A percentile compares a stretch with the other conserved stretches of the same genome.
Evolutionary conservation across 2,797 vertebrate species (phyloP).

Genomic region (Potorous gilbertii): DNA sequence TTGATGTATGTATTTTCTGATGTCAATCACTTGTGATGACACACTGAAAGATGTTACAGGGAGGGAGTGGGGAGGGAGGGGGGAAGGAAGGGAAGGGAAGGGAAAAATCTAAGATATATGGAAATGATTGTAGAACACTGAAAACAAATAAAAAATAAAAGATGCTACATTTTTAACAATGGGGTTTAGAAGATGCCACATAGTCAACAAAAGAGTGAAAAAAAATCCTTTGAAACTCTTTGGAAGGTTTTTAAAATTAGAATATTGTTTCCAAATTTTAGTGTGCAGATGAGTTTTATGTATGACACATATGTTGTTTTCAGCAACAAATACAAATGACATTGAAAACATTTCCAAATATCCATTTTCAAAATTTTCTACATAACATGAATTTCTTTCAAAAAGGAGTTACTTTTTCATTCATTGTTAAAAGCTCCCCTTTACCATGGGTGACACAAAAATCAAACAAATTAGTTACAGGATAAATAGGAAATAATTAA

Average conservation of each 20-base stretch:
- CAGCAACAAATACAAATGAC: not conserved
- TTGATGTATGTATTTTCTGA: not conserved
- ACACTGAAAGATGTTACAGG: not conserved
- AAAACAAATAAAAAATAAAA: not conserved
- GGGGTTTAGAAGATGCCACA: not conserved
- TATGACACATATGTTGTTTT: not conserved
- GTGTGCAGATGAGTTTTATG: not conserved
- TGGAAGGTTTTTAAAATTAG: not conserved
- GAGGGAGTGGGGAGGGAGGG: no score
- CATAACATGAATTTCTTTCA: not conserved
- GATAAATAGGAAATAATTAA: no score
- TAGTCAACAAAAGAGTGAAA: not conserved
- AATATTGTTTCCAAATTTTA: not conserved
- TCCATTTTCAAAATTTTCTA: not conserved
- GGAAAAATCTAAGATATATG: no score
- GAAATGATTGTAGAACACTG: no score
- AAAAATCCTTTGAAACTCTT: not conserved
- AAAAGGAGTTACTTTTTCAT: not conserved
- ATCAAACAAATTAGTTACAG: no score
- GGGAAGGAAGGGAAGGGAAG: no score
- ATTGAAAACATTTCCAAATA: not conserved
- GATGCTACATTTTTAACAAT: not conserved
- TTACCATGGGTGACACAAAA: no score
- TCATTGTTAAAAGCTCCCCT: not conserved
- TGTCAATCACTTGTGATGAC: not conserved